Conservation (phyloP, 1,140 invertebrate species). For the Oscheius sp. region DNA sequence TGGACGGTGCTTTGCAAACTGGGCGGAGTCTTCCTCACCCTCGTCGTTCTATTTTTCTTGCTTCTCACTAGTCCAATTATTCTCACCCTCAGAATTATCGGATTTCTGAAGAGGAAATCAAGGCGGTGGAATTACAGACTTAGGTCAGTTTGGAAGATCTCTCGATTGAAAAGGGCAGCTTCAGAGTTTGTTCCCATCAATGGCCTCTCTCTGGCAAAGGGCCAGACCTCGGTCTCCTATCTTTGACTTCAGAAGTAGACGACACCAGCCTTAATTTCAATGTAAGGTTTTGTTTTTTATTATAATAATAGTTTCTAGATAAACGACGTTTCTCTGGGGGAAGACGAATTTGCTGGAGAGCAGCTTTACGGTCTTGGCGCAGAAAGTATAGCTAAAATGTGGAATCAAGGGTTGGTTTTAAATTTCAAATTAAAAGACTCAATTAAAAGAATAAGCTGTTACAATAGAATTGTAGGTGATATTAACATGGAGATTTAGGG, state of each 20-base stretch:
- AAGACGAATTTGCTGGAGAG: neutral
- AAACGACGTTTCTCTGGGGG: neutral
- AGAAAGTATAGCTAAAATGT: neutral
- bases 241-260: neutral
- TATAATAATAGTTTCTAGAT: neutral
- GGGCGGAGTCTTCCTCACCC: neutral
- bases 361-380: neutral
- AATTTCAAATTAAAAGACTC: neutral
- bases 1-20: neutral
- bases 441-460: neutral
- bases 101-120: neutral
- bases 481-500: neutral
- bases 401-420: conserved; percentile 3
- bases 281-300: neutral
- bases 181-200: conserved; percentile 7
- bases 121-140: neutral
- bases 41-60: neutral
- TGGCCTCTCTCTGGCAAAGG: neutral
- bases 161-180: neutral
- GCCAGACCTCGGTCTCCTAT: neutral
- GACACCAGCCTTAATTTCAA: neutral
- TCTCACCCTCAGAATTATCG: neutral
- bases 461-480: no score
- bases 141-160: neutral
- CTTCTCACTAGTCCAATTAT: neutral